phyloP scores from a whole-genome alignment of 2,113 vertebrate genomes.

The Cromileptes altivelis region DNA sequence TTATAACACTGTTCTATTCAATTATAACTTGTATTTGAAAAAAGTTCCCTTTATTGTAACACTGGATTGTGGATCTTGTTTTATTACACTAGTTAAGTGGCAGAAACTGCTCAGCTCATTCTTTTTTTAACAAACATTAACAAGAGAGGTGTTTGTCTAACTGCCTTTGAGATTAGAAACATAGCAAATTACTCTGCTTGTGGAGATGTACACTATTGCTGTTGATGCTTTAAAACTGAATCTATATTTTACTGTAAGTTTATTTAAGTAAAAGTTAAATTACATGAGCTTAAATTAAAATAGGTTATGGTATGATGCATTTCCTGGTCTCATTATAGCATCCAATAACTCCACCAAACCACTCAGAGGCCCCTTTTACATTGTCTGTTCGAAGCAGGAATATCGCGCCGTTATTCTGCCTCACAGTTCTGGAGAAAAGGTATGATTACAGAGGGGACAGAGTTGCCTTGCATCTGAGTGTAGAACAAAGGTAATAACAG shows the following conservation, averaged over 20 bases:
- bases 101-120: neutral
- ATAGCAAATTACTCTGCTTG: neutral
- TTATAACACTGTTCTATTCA: neutral
- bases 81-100: neutral
- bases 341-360: neutral
- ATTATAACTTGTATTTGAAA: neutral
- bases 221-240: neutral
- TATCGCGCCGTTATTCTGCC: too few relatives aligned
- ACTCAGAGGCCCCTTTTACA: too few relatives aligned
- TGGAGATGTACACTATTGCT: neutral
- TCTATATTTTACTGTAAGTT: neutral
- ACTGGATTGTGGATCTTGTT: neutral
- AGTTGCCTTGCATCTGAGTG: too few relatives aligned
- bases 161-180: neutral
- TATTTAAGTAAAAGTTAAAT: neutral
- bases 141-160: neutral
- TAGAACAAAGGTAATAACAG: too few relatives aligned
- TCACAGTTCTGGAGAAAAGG: too few relatives aligned
- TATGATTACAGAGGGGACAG: too few relatives aligned
- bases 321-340: neutral
- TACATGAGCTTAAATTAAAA: neutral
- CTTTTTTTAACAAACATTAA: neutral
- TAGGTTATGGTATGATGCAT: neutral
- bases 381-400: too few relatives aligned
- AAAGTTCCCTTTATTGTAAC: neutral